Evolutionary conservation across 30 jellyfish, hydroid and myxozoan genomes (phyloP), one percentile per base, ranked within the genome.

Genomic region (Chrysaora quinquecirrha): DNA sequence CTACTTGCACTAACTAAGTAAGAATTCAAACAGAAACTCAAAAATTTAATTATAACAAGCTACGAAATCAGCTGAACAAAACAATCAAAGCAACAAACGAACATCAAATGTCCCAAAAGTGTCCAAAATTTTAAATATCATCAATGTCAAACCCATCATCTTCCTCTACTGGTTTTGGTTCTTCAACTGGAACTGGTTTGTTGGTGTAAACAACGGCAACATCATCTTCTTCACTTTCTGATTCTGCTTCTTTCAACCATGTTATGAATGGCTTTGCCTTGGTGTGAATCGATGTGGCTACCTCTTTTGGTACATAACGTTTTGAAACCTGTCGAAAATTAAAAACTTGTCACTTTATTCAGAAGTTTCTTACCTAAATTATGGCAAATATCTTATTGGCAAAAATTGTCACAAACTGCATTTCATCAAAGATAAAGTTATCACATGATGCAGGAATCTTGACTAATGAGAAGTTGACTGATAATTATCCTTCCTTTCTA

Each of bases 231-330:
- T 95, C 99, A 47, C 97, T 82, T 16, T 84, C 87, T 38, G 88
- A 98, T 34, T 96, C 99, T 14, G 99, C 99, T 22, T 90, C 96
- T 71, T 66, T 76, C 89, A 96, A 48, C 99, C 99, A 96, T 3
- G 89, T 97, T 30, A 96, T 33, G 43, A 96, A 96, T 6, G 97
- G 96, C 67, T 83, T 79, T 23, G 99, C 99, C 61, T 87, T 87
- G 65, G 84, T 84, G 87, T 96, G 98, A 56, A 96, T 91, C 19
- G 69, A 34, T 43, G 88, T 82, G 25, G 97, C 82, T 0, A 91
- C 83, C 23, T 85, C 96, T 71, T 95, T 95, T 35, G 73, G 10
- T 14, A 95, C 99, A 73, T 88, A 95, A 9, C 95, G 90, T 67
- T 88, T 95, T 16, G 99, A 95, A 3, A 95, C 95, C 99, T 95